A percentile compares a stretch with the other conserved stretches of the same genome.
Evolutionary conservation across 2,888 invertebrate species (phyloP).

Genomic region (Troides oblongomaculatus): DNA sequence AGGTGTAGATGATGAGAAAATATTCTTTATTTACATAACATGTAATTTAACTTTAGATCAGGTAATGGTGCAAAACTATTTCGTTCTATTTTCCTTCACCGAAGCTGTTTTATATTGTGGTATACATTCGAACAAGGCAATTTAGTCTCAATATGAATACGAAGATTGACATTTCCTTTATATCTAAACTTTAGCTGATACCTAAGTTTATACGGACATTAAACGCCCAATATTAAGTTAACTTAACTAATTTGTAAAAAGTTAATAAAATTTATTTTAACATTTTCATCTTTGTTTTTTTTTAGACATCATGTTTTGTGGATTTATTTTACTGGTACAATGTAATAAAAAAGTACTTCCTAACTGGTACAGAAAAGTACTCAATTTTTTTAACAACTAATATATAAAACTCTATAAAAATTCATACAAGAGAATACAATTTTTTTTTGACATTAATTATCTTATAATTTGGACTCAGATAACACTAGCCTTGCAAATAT

Average conservation of each 20-base stretch:
- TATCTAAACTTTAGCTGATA: conserved; percentile 33
- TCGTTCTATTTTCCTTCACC: conserved; percentile 1
- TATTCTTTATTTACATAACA: conserved; percentile 14
- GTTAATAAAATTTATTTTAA: conserved; percentile 72
- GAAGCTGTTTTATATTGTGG: conserved; percentile 2
- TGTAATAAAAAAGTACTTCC: too few relatives aligned
- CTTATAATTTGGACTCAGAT: too few relatives aligned
- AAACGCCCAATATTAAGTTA: conserved; percentile 53
- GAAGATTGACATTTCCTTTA: conserved; percentile 3
- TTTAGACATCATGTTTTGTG: conserved; percentile 2
- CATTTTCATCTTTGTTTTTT: conserved; percentile 38
- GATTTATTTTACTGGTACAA: not conserved
- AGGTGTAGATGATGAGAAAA: not conserved
- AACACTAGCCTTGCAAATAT: too few relatives aligned
- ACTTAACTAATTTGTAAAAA: conserved; percentile 69
- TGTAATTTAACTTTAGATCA: conserved; percentile 20
- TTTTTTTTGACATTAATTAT: too few relatives aligned
- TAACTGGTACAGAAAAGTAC: too few relatives aligned
- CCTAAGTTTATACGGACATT: conserved; percentile 48
- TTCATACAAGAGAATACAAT: too few relatives aligned
- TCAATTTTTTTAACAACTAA: too few relatives aligned
- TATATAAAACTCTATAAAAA: too few relatives aligned
- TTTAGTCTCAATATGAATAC: conserved; percentile 6
- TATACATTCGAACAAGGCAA: conserved; percentile 6
- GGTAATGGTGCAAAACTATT: conserved; percentile 16